phyloP scores from a whole-genome alignment of 1,140 invertebrate genomes.

The Trichomalopsis sarcophagae region DNA sequence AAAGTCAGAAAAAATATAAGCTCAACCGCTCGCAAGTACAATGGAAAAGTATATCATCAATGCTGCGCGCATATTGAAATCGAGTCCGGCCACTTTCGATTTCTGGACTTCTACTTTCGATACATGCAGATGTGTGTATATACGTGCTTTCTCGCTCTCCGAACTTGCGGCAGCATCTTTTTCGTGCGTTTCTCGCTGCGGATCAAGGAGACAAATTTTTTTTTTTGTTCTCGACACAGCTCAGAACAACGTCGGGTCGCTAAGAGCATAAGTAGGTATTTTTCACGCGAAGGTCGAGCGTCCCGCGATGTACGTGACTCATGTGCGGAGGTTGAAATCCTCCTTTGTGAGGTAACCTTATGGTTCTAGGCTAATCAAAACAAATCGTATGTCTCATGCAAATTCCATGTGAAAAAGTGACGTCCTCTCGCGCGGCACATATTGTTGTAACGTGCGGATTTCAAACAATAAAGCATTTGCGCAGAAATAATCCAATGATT shows the following conservation, averaged over 20 bases:
- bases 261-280: background rate
- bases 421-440: background rate
- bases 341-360: background rate
- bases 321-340: background rate
- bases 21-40: background rate
- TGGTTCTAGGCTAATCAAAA: conserved; percentile 20
- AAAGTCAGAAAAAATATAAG: conserved; percentile 8
- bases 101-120: conserved; percentile 31
- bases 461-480: too few species aligned
- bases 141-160: background rate
- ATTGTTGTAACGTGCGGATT: too few species aligned
- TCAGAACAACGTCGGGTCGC: too few species aligned
- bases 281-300: conserved; percentile 2
- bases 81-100: conserved; percentile 39
- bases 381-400: conserved; percentile 1
- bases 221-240: background rate
- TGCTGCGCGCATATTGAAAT: background rate
- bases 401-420: background rate
- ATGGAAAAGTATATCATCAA: conserved; percentile 14
- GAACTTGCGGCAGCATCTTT: background rate
- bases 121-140: background rate
- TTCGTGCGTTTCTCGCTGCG: background rate
- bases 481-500: background rate
- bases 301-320: background rate
- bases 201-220: background rate